Percentiles rank a stretch among this genome's conserved stretches.
These are phyloP conservation scores for Tetropium fuscum DNA, from an alignment of 2,888 invertebrate genomes.

Conservation along the genomic window DNA sequence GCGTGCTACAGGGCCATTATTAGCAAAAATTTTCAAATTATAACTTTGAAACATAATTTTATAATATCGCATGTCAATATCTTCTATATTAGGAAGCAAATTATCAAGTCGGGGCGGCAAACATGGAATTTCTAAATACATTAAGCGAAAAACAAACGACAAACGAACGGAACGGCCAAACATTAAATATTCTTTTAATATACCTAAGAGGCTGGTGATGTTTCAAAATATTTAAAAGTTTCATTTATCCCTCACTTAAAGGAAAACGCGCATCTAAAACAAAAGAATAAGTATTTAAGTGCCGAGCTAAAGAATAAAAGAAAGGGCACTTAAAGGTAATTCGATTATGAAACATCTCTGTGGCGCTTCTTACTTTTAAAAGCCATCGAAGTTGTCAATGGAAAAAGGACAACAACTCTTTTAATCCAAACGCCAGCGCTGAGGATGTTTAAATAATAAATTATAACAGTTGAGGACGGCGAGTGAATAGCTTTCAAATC, in stretches of 20 bases:
- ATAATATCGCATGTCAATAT: slow-evolving; percentile 62
- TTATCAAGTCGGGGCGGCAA: slow-evolving; percentile 44
- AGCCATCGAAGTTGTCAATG: slow-evolving; percentile 51
- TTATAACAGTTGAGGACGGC: neutral
- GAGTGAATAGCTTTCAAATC: neutral
- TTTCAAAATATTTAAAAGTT: slow-evolving; percentile 43
- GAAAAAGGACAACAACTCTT: slow-evolving; percentile 32
- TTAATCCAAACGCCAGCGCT: slow-evolving; percentile 6
- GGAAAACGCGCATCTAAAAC: slow-evolving; percentile 51
- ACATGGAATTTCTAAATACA: slow-evolving; percentile 32
- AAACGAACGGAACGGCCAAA: slow-evolving; percentile 14
- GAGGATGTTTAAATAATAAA: slow-evolving; percentile 4
- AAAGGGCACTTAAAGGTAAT: slow-evolving; percentile 59
- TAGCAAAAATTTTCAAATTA: slow-evolving; percentile 62
- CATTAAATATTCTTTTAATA: slow-evolving; percentile 25
- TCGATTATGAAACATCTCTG: slow-evolving; percentile 56
- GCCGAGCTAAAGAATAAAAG: slow-evolving; percentile 56
- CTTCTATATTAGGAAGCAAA: slow-evolving; percentile 57
- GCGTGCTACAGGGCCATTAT: slow-evolving; percentile 58
- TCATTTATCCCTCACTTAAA: slow-evolving; percentile 43
- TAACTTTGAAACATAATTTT: slow-evolving; percentile 61
- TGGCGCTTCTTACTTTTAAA: slow-evolving; percentile 50
- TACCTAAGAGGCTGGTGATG: slow-evolving; percentile 28
- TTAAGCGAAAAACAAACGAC: slow-evolving; percentile 20
- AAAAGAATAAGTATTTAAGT: slow-evolving; percentile 54